Conservation (phyloP, 2,797 vertebrate species). For the Coregonus ussuriensis region DNA sequence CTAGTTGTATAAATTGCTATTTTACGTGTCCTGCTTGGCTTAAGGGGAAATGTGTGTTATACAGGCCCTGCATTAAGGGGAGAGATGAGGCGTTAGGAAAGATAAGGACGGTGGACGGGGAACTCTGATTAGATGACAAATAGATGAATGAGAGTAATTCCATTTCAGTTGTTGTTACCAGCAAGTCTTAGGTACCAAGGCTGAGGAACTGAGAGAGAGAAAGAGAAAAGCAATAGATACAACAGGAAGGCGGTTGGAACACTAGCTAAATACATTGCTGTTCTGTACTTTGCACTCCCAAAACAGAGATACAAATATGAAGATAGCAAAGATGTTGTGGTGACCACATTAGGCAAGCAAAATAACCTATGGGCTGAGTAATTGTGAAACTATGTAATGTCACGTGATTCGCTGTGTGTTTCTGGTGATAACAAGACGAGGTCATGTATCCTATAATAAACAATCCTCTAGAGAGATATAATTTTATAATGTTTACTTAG, state of each 20-base stretch:
- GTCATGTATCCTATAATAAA: neutral
- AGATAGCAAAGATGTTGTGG: too few relatives aligned
- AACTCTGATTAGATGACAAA: neutral
- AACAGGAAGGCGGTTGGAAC: neutral
- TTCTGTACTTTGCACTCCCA: neutral
- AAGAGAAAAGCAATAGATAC: slow-evolving; percentile 9
- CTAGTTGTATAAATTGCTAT: neutral
- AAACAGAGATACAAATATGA: too few relatives aligned
- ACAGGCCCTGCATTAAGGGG: neutral
- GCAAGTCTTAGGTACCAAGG: slow-evolving; percentile 57
- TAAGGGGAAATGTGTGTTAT: neutral
- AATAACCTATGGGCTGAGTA: neutral
- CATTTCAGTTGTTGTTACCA: slow-evolving; percentile 50
- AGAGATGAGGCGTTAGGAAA: neutral
- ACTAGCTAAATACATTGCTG: neutral
- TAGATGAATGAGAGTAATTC: slow-evolving; percentile 13
- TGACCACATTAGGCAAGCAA: neutral
- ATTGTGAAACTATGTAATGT: neutral
- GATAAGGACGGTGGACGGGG: neutral
- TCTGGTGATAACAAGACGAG: neutral
- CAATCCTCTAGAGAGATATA: neutral
- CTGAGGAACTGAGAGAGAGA: slow-evolving; percentile 56
- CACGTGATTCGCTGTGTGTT: neutral
- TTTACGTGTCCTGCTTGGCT: neutral
- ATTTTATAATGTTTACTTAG: neutral